Base-by-base conservation (phyloP, 1,140 invertebrate genomes). In the Rhynchophorus ferrugineus region DNA sequence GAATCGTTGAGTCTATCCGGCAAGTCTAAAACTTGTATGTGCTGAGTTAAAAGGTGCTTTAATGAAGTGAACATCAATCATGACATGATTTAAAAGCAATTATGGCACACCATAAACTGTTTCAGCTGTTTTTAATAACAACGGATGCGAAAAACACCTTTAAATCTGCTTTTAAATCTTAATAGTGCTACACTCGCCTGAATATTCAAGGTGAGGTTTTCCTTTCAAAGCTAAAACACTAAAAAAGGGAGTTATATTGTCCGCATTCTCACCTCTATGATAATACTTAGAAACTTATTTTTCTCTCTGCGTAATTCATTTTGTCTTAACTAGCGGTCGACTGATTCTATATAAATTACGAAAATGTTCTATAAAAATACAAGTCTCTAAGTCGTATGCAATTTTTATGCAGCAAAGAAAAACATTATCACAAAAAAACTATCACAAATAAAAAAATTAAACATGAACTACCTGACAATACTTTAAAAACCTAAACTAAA, bases 341-440 rank as follows among this genome's bases (percentile, higher is more conserved):
- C n/a, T n/a, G n/a, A n/a, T n/a, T n/a, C n/a, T n/a, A n/a, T n/a
- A n/a, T n/a, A 38, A 14, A 38, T 38, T 38, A 38, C 5, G 18
- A 38, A 14, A 14, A 38, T 3, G 18, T 6, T 14, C 13, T 38
- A 6, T 38, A 14, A 14, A 14, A 38, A 13, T 38, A 5, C 5
- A 3, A 38, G 37, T 38, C 37, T 14, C 17, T 38, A 38, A 38
- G 14, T 42, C 24, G 14, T 41, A 54, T 54, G 51, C 51, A 47
- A 54, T 43, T 54, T 54, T 33, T 36, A 43, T 38, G 13, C 5
- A 24, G 36, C 20, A 16, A 46, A 16, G 21, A 46, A 20, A 54
- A 47, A 41, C 48, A 24, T 46, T 54, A 54, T 54, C 52, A 54
- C 52, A 54, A 54, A 49, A n/a, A 54, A 45, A 54, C 52, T 54